Evolutionary conservation across 2,797 vertebrate species (phyloP), one percentile per base, ranked within the genome.

Genomic region (Spheniscus humboldti): DNA sequence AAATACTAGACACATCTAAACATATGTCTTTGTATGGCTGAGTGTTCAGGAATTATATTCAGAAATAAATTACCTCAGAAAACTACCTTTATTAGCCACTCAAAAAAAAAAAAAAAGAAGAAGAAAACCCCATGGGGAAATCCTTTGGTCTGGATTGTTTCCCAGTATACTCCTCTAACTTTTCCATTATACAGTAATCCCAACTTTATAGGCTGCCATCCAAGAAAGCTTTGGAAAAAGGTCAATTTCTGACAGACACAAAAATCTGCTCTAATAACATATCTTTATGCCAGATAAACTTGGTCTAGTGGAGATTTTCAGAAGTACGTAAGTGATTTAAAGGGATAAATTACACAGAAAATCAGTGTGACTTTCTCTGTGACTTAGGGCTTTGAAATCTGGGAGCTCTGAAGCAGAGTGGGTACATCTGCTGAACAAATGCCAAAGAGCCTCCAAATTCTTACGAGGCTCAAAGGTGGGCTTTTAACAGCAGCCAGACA

Each of bases 161-260:
- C 92, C 95, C 92, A 88, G 84, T 90, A 25, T 91, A 52, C 76
- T 92, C 73, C 90, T 94, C 73, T 94, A 96, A 93, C 83, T 97
- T 95, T 96, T 95, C 95, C 92, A 88, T 97, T 96, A 95, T 91
- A n/a, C 59, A 84, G 76, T 94, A 95, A 92, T 95, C 89, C 94
- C 85, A 95, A 81, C 92, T 91, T 97, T 75, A 90, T 67, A 81
- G 95, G 96, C 94, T 57, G 66, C 62, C 23, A 28, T 91, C 95
- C 94, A 96, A 90, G 75, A 95, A 88, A 75, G 88, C 86, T 96
- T 95, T 97, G 95, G 87, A 84, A 73, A 96, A 94, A 95, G 89
- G 91, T 96, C 96, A 94, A 13, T 95, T 95, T 85, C 85, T 93
- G 94, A 91, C 91, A 95, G 87, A 91, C 91, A 83, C 60, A 81